These are phyloP conservation scores for Cyanoderma ruficeps DNA, from an alignment of 2,113 vertebrate species.

Conservation along the genomic window DNA sequence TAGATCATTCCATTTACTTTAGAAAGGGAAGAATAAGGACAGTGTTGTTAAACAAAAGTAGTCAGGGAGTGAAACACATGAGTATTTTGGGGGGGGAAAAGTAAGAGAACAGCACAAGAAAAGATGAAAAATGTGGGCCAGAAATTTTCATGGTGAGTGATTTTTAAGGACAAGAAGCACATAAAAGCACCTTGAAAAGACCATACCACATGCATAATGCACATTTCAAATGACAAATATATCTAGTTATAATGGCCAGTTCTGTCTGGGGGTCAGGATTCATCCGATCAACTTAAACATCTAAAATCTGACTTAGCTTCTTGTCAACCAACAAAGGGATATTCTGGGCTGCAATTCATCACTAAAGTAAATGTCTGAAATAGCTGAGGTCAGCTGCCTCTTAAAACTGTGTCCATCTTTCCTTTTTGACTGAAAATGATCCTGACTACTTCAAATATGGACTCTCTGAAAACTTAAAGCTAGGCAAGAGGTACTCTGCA, in stretches of 20 bases:
- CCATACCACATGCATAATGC: background rate
- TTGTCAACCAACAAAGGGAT: background rate
- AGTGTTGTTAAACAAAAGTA: background rate
- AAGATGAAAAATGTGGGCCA: background rate
- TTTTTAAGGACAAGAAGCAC: background rate
- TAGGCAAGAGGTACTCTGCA: background rate
- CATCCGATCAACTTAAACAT: background rate
- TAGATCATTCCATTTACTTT: background rate
- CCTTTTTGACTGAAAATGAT: background rate
- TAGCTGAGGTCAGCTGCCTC: background rate
- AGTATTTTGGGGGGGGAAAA: background rate
- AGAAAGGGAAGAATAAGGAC: background rate
- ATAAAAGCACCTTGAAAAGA: background rate
- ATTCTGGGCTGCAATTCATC: background rate
- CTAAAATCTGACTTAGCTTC: background rate
- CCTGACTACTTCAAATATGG: background rate
- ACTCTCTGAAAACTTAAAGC: background rate
- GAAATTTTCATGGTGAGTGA: background rate
- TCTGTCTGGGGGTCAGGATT: background rate
- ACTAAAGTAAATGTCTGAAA: background rate
- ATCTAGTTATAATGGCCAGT: background rate
- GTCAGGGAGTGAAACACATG: background rate
- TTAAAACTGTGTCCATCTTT: background rate
- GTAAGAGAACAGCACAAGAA: background rate
- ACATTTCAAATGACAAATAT: background rate